Evolutionary conservation across 2,113 vertebrate genomes (phyloP).

Genomic region (Amblyopsis rosae): DNA sequence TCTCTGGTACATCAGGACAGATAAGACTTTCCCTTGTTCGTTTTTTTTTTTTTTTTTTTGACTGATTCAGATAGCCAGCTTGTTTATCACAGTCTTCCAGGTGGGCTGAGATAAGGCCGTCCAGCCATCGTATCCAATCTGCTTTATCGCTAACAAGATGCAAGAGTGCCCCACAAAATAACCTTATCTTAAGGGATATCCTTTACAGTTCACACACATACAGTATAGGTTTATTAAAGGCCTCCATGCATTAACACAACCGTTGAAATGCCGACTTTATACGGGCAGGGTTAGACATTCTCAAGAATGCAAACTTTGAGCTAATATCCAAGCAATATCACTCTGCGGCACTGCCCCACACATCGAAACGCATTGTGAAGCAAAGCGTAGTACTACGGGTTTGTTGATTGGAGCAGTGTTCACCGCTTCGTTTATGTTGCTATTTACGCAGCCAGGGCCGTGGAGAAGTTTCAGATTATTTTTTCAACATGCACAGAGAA

Average conservation of each 20-base stretch:
- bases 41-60: background rate
- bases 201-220: background rate
- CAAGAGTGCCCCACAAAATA: background rate
- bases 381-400: no score
- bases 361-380: no score
- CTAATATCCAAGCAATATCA: no score
- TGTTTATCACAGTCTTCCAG: slow-evolving; percentile 26
- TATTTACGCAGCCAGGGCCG: no score
- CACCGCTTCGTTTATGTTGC: no score
- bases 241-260: background rate
- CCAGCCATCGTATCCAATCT: background rate
- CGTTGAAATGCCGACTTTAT: background rate
- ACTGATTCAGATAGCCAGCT: slow-evolving; percentile 31
- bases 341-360: no score
- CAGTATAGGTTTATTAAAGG: background rate
- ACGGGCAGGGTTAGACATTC: background rate
- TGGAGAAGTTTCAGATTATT: no score
- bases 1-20: slow-evolving; percentile 24
- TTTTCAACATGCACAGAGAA: no score
- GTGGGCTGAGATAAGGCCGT: slow-evolving; percentile 32
- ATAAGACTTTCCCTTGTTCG: slow-evolving; percentile 29
- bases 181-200: no score
- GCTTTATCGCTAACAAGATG: background rate
- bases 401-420: no score
- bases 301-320: no score